Evolutionary conservation across 2,113 vertebrate genomes (phyloP).

Genomic region (Serinus canaria): DNA sequence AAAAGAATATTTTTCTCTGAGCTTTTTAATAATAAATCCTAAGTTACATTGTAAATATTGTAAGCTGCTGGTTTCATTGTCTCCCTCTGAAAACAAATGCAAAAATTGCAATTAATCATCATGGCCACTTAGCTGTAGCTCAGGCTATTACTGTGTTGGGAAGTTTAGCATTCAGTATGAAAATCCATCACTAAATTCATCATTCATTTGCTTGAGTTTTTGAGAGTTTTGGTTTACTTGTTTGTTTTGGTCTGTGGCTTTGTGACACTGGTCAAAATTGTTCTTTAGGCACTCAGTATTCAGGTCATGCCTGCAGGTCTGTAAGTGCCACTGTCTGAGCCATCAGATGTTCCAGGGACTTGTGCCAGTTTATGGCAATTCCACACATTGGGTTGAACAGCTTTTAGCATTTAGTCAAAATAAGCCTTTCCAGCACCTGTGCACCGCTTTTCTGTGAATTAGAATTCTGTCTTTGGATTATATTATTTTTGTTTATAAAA

Average conservation of each 20-base stretch:
- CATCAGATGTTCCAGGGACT: constrained; percentile 40
- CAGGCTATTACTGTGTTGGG: neutral
- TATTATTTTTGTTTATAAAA: neutral
- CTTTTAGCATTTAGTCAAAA: constrained; percentile 6
- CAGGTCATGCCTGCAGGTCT: constrained; percentile 28
- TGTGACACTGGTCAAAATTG: constrained; percentile 28
- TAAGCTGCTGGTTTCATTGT: neutral
- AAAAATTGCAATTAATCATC: neutral
- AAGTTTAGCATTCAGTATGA: neutral
- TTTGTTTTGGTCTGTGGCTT: neutral
- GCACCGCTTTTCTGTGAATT: neutral
- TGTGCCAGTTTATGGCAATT: constrained; percentile 40
- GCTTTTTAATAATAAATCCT: neutral
- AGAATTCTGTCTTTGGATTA: neutral
- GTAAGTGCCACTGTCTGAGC: constrained; percentile 28
- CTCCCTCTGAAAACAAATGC: neutral
- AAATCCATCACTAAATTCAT: neutral
- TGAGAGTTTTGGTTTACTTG: neutral
- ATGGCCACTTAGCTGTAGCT: neutral
- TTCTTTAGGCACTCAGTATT: constrained; percentile 7
- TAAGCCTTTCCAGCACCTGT: neutral
- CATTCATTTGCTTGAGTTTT: neutral
- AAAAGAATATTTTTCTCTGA: neutral
- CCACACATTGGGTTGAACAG: neutral
- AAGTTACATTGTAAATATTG: neutral